Evolutionary conservation across 2,888 invertebrate genomes (phyloP), one percentile per base, ranked within the genome.

Genomic region (Theodoxus fluviatilis): DNA sequence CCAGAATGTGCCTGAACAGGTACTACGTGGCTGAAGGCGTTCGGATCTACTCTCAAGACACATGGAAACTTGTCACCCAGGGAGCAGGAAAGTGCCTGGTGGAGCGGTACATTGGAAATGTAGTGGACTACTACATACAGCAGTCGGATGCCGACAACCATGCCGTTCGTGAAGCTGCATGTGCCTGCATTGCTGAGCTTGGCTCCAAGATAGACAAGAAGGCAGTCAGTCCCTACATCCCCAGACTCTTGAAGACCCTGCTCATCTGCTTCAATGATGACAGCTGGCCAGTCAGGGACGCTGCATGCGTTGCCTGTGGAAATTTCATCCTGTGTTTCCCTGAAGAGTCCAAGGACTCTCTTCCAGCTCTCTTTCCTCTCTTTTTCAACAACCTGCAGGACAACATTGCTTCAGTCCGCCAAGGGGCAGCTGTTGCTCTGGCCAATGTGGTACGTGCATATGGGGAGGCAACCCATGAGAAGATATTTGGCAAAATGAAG

Each of bases 221-320:
- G n/a, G 81, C 83, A 37, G 87, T 89, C 2, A 78, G 85, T 47
- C 87, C 88, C 0, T 82, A 85, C 76, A 88, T 90, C n/a, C 76
- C 83, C 31, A 75, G 74, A 37, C 81, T 90, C 7, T 78, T 90
- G 55, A 84, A 87, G 64, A 88, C 89, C 1, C 81, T 90, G 18
- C 76, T 89, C 25, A 80, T 85, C 1, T 90, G 89, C 76, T 90
- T 90, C 78, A 84, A 85, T 75, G 90, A 90, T 83, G 89, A 90
- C 67, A 89, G 89, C 77, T 90, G 90, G 90, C 90, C 90, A 70
- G 90, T 90, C 22, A 80, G 90, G 78, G 90, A 90, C 85, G 90
- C 89, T 75, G 89, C 90, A 0, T 90, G 90, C 80, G 84, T 90
- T 43, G 90, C 90, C 1, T 88, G 89, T 85, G 90, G 90, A 28